phyloP scores from a whole-genome alignment of 2,888 invertebrate genomes.

The Synanthedon myopaeformis region DNA sequence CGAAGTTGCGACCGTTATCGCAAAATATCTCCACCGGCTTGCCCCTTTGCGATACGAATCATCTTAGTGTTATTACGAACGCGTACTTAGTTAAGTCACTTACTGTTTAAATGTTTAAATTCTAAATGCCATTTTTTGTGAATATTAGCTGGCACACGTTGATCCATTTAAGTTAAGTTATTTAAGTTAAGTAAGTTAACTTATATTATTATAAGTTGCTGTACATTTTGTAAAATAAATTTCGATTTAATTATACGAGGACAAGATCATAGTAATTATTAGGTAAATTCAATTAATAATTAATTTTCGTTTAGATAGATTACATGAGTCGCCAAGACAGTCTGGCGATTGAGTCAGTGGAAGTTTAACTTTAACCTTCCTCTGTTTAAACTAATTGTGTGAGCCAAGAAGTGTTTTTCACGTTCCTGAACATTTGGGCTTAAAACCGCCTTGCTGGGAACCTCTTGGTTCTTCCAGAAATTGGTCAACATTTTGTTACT shows the following conservation, averaged over 20 bases:
- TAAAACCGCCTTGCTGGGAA: constrained; percentile 7
- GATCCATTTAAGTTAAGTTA: too few species aligned
- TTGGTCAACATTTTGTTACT: constrained; percentile 8
- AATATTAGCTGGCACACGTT: constrained; percentile 10
- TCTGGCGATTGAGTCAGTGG: constrained; percentile 1
- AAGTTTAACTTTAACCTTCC: neutral
- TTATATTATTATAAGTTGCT: constrained; percentile 10
- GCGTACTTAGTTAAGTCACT: too few species aligned
- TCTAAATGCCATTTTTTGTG: constrained; percentile 7
- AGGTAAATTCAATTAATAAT: too few species aligned
- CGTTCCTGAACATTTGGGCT: neutral
- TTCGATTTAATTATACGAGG: constrained; percentile 6
- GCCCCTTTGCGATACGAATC: too few species aligned
- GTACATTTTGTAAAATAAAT: constrained; percentile 12
- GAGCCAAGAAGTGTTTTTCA: neutral
- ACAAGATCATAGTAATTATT: too few species aligned
- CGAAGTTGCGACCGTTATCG: too few species aligned
- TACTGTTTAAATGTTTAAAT: too few species aligned
- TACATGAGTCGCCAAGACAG: constrained; percentile 1
- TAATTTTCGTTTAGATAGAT: constrained; percentile 4
- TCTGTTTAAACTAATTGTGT: neutral
- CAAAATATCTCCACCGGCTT: too few species aligned
- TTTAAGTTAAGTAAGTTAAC: too few species aligned
- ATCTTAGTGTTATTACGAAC: too few species aligned
- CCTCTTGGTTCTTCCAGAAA: constrained; percentile 14